phyloP scores from a whole-genome alignment of 2,113 vertebrate species.

The Saccopteryx leptura region DNA sequence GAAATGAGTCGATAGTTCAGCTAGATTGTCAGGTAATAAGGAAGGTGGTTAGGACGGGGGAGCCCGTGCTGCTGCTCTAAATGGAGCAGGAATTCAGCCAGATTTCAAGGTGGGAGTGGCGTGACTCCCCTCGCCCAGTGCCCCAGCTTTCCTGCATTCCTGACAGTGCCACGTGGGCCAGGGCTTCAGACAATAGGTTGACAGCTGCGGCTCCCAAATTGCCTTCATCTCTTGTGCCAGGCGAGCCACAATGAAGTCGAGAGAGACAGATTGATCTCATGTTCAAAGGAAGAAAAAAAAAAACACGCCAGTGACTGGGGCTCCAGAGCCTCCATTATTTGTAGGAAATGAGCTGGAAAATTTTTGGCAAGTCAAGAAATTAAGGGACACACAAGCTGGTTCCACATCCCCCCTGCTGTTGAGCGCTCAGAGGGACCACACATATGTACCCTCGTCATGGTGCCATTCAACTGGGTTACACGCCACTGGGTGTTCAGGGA shows the following conservation, averaged over 20 bases:
- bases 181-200: constrained; percentile 46
- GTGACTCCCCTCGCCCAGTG: neutral
- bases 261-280: constrained; percentile 50
- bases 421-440: neutral
- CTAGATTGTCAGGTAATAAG: constrained; percentile 78
- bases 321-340: neutral
- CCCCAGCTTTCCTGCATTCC: neutral
- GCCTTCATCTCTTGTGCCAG: neutral
- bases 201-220: constrained; percentile 53
- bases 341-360: constrained; percentile 35
- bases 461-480: neutral
- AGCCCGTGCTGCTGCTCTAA: constrained; percentile 8
- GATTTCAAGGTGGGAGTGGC: constrained; percentile 31
- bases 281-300: neutral
- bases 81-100: constrained; percentile 68
- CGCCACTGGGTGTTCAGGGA: rapidly evolving
- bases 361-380: constrained; percentile 46
- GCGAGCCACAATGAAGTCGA: neutral
- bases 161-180: neutral
- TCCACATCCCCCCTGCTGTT: neutral
- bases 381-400: neutral
- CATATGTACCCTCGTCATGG: rapidly evolving
- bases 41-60: constrained; percentile 67
- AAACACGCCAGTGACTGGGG: neutral
- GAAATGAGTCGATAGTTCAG: constrained; percentile 77